Percentiles rank a stretch among this genome's conserved stretches.
Evolutionary conservation across 2,888 invertebrate species (phyloP).

Genomic region (Tethea ocularis): DNA sequence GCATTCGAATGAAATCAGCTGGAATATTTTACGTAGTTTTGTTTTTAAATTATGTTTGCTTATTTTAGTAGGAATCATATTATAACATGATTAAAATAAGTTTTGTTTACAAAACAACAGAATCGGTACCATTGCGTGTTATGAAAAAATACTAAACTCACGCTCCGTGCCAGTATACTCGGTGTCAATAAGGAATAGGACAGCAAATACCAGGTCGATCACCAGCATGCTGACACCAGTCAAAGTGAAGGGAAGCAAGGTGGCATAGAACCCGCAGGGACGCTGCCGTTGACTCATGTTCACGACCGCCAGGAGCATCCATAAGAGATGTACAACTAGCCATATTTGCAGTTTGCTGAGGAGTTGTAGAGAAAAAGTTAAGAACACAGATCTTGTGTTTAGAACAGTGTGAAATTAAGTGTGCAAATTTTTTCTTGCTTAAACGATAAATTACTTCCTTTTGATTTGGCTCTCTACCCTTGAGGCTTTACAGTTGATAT

Average conservation of each 20-base stretch:
- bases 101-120: no score
- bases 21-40: neutral
- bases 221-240: slow-evolving; percentile 51
- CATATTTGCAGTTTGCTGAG: slow-evolving; percentile 60
- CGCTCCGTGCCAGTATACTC: slow-evolving; percentile 53
- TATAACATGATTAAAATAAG: no score
- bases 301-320: slow-evolving; percentile 51
- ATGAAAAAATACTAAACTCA: slow-evolving; percentile 27
- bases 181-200: slow-evolving; percentile 55
- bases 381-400: no score
- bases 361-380: slow-evolving; percentile 12
- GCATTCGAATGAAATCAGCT: neutral
- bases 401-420: no score
- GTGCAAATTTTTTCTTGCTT: no score
- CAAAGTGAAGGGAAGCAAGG: slow-evolving; percentile 59
- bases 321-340: slow-evolving; percentile 59
- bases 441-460: no score
- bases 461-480: no score
- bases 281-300: slow-evolving; percentile 51
- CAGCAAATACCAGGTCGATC: slow-evolving; percentile 48
- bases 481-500: no score
- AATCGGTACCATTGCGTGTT: no score
- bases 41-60: no score
- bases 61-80: no score
- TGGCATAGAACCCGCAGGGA: slow-evolving; percentile 56